Base-by-base conservation (phyloP, 1,140 invertebrate species). In the Acromyrmex charruanus region DNA sequence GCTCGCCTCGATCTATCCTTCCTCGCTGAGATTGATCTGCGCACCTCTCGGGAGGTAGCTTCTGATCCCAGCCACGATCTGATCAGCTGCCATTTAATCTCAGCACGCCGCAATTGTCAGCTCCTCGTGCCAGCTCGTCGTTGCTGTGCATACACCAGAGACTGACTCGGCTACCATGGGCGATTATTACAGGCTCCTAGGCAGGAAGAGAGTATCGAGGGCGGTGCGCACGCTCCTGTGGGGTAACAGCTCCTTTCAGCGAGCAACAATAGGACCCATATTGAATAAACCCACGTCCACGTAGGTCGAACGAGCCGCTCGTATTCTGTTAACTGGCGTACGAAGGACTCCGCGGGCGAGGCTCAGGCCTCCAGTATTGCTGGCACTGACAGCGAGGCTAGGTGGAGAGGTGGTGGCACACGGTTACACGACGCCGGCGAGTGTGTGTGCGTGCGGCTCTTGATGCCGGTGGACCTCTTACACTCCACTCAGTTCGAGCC, bases 401-500 rank as follows among this genome's bases (percentile, higher is more conserved):
- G 77, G 89, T 93, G 7, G 31, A 82, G 90, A 87, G 87, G 85
- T 89, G 84, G 88, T 91, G 88, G 91, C 87, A 66, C 66, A 69
- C 85, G 85, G 77, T 51, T 82, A 82, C 28, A 55, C 68, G 66
- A 44, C 59, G 44, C 25, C 44, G n/a, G 49, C 58, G 14, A 49
- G 51, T 68, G 51, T 58, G 51, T 58, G 35, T 39, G 68, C 16
- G 80, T 21, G 39, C 25, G n/a, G 69, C 71, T 88, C 80, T 88
- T 87, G 53, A 89, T 92, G 90, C 66, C 85, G 87, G 86, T 68
- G 88, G 88, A 80, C 92, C 93, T 94, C 94, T 94, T 94, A 94
- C 94, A 92, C 92, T 92, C 90, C 85, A 87, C 93, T 93, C 93
- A 93, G 92, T 93, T 91, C 92, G 91, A 92, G 92, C 92, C 90